A percentile compares a stretch with the other conserved stretches of the same genome.
These are phyloP conservation scores for Porites rus DNA, from an alignment of 92 coral and sea anemone species.

Conservation along the genomic window DNA sequence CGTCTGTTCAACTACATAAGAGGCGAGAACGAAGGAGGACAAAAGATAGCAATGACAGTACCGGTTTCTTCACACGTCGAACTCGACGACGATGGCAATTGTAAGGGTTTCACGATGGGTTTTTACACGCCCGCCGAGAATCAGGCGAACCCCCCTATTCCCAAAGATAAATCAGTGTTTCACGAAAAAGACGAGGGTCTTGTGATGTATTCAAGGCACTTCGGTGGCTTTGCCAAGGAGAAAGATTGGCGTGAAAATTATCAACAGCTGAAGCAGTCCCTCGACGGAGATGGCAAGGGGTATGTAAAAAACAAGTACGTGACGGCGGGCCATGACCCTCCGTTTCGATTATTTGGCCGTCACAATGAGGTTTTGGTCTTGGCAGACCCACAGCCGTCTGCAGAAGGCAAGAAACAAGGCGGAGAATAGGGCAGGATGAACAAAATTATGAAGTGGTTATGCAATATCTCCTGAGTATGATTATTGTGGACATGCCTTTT, in stretches of 20 bases:
- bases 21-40: slow-evolving; percentile 69
- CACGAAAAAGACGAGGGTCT: slow-evolving; percentile 53
- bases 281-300: slow-evolving; percentile 64
- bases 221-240: slow-evolving; percentile 69
- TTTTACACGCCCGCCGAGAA: slow-evolving; percentile 53
- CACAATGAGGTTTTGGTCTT: slow-evolving; percentile 61
- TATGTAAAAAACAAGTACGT: slow-evolving; percentile 57
- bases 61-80: slow-evolving; percentile 60
- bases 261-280: slow-evolving; percentile 43
- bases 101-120: slow-evolving; percentile 40
- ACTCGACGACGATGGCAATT: slow-evolving; percentile 44
- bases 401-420: not conserved
- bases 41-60: slow-evolving; percentile 67
- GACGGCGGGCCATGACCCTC: slow-evolving; percentile 76
- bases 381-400: slow-evolving; percentile 52
- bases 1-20: slow-evolving; percentile 70
- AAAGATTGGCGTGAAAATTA: slow-evolving; percentile 56
- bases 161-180: slow-evolving; percentile 60
- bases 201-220: slow-evolving; percentile 56
- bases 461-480: not conserved
- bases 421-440: not conserved
- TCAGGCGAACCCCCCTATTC: slow-evolving; percentile 52
- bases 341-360: slow-evolving; percentile 71
- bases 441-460: slow-evolving; percentile 1
- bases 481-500: too few species aligned